A percentile compares a stretch with the other conserved stretches of the same genome.
These are phyloP conservation scores for Simalia tracyae DNA, from an alignment of 2,797 vertebrate species.

Conservation along the genomic window DNA sequence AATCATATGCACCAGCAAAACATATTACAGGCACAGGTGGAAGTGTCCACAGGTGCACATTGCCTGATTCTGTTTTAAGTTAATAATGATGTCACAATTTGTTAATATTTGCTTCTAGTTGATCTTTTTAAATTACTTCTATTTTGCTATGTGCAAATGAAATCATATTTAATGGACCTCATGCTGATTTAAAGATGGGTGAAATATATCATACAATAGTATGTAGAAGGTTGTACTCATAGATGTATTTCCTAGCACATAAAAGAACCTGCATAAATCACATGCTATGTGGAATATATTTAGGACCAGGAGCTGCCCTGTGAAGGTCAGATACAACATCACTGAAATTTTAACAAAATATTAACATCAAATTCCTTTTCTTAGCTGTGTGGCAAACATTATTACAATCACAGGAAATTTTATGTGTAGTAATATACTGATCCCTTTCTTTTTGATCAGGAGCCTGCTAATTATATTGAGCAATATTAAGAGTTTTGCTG, in stretches of 20 bases:
- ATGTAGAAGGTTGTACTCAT: background rate
- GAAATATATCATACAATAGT: background rate
- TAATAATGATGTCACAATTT: background rate
- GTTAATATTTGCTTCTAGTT: background rate
- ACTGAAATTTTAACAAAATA: constrained; percentile 1
- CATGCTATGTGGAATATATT: background rate
- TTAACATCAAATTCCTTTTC: background rate
- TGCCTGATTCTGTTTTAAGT: background rate
- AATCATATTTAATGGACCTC: background rate
- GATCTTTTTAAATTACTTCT: background rate
- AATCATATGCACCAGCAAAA: background rate
- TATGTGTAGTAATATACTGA: background rate
- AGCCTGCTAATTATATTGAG: background rate
- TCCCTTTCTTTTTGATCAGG: background rate
- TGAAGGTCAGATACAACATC: background rate
- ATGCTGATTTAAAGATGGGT: background rate
- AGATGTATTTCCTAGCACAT: background rate
- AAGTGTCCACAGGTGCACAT: background rate
- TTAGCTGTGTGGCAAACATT: background rate
- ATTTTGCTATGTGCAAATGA: background rate
- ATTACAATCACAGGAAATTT: background rate
- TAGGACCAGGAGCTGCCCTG: background rate
- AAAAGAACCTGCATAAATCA: background rate
- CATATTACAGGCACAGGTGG: background rate
- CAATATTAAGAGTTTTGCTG: background rate